These are phyloP conservation scores for Solenopsis invicta DNA, from an alignment of 1,140 invertebrate species.

Conservation along the genomic window DNA sequence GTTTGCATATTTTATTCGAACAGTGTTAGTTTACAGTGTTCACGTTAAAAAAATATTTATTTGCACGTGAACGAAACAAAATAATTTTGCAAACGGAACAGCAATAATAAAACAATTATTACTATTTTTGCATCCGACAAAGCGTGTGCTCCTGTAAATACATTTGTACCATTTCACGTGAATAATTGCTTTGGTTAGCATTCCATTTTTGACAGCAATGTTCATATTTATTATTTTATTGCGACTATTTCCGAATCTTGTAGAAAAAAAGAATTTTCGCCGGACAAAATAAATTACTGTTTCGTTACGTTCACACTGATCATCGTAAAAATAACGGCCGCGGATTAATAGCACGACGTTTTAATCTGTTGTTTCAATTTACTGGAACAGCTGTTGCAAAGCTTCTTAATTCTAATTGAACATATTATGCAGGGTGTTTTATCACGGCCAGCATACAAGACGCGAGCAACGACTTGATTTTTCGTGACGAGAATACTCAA, in stretches of 20 bases:
- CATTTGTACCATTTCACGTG: not conserved
- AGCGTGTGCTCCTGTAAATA: not conserved
- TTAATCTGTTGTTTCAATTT: constrained; percentile 52
- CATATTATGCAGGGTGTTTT: constrained; percentile 21
- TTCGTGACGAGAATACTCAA: constrained; percentile 43
- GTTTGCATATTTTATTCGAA: not conserved
- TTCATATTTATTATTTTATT: not conserved
- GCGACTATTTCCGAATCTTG: not conserved
- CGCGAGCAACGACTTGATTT: constrained; percentile 25
- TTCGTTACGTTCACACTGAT: not conserved
- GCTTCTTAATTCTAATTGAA: constrained; percentile 56
- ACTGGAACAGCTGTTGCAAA: constrained; percentile 30
- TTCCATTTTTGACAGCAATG: not conserved
- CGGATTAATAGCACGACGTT: constrained; percentile 12
- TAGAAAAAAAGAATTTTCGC: not conserved
- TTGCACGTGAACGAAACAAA: not conserved
- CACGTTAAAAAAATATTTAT: not conserved
- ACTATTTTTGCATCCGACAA: not conserved
- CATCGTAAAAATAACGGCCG: constrained; percentile 3
- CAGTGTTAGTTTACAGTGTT: not conserved
- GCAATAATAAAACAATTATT: not conserved
- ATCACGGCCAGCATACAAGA: not conserved
- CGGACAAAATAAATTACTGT: not conserved
- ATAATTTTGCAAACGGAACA: not conserved
- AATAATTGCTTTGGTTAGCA: not conserved